Percentiles rank a stretch among this genome's conserved stretches.
Conservation (phyloP, 2,888 invertebrate genomes). For the Trichogramma dendrolimi region DNA sequence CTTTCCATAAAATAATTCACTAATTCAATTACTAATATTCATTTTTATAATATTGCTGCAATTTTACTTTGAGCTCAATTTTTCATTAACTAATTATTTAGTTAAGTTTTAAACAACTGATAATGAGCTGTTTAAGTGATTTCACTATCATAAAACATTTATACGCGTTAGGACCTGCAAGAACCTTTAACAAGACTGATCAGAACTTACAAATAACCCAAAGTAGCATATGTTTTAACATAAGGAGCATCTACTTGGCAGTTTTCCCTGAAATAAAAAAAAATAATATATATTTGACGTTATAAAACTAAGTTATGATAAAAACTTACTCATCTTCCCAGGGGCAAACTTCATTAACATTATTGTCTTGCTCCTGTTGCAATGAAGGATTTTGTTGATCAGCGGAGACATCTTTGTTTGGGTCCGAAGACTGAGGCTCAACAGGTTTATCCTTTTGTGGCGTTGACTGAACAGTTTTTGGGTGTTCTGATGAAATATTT, state of each 20-base stretch:
- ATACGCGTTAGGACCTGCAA: too few relatives aligned
- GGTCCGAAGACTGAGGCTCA: background rate
- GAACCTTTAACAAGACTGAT: constrained; percentile 18
- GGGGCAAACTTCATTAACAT: constrained; percentile 83
- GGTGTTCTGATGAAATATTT: background rate
- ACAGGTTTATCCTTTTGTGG: background rate
- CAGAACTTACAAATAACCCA: constrained; percentile 78
- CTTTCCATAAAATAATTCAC: too few relatives aligned
- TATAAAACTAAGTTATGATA: background rate
- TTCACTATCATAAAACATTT: too few relatives aligned
- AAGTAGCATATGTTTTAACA: constrained; percentile 90
- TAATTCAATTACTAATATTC: too few relatives aligned
- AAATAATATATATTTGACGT: constrained; percentile 3
- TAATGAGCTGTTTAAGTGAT: too few relatives aligned
- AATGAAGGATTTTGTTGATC: constrained; percentile 27
- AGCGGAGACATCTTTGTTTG: background rate
- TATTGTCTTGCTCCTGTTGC: constrained; percentile 53
- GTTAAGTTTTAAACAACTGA: too few relatives aligned
- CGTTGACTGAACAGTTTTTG: background rate
- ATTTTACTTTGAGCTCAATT: too few relatives aligned
- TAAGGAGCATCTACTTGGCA: constrained; percentile 84
- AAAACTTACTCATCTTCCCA: constrained; percentile 94
- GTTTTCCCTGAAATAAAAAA: constrained; percentile 66
- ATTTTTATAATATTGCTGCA: too few relatives aligned
- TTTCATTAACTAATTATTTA: too few relatives aligned